Conservation (phyloP, 2,888 invertebrate genomes). For the Chaetogeoica ovagalla region DNA sequence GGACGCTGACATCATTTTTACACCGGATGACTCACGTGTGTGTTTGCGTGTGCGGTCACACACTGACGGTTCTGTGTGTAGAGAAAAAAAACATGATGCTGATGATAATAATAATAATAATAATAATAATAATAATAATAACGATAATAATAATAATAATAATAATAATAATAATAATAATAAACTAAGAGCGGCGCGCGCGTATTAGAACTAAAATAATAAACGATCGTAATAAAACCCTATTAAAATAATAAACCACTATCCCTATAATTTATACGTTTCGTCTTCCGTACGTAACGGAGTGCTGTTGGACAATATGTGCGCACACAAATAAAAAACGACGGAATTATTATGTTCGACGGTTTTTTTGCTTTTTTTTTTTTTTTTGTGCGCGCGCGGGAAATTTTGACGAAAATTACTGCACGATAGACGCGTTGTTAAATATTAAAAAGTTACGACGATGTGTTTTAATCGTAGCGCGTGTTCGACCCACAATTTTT, state of each 20-base stretch:
- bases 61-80: background rate
- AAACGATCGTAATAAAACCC: slow-evolving; percentile 33
- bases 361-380: no score
- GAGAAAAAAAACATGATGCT: no score
- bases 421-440: no score
- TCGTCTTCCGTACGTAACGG: background rate
- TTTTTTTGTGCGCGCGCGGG: no score
- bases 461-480: no score
- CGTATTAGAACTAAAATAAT: background rate
- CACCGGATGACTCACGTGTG: slow-evolving; percentile 33
- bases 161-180: slow-evolving; percentile 5
- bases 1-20: slow-evolving; percentile 38
- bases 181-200: background rate
- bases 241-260: slow-evolving; percentile 24
- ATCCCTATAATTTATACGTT: background rate
- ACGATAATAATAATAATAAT: slow-evolving; percentile 5
- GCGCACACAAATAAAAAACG: no score
- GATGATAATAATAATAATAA: slow-evolving; percentile 9
- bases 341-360: no score
- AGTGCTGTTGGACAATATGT: no score
- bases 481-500: no score
- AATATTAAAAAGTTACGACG: no score
- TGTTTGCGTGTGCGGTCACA: background rate
- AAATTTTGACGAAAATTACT: no score
- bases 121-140: slow-evolving; percentile 6